These are phyloP conservation scores for Phocides pigmalion DNA, from an alignment of 1,140 invertebrate genomes.

Conservation along the genomic window DNA sequence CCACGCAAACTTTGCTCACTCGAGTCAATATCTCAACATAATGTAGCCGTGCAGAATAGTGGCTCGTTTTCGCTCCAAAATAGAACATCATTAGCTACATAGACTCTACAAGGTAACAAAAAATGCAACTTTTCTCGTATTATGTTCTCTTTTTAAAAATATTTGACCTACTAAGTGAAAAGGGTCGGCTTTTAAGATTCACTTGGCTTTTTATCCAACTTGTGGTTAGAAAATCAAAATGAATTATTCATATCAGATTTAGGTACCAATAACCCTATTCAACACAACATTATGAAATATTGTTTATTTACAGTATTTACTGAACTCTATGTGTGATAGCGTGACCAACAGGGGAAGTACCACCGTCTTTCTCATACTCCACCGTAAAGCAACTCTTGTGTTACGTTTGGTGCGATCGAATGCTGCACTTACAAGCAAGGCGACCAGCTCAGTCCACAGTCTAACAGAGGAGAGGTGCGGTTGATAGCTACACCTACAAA, in stretches of 20 bases:
- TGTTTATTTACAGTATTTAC: too few relatives aligned
- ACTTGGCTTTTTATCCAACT: conserved; percentile 13
- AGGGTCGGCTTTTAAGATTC: conserved; percentile 14
- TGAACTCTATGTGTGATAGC: too few relatives aligned
- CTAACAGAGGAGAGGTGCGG: too few relatives aligned
- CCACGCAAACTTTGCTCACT: too few relatives aligned
- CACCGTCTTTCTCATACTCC: too few relatives aligned
- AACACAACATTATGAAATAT: background rate
- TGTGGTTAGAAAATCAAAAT: conserved; percentile 2
- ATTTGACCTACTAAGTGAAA: conserved; percentile 23
- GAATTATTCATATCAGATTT: background rate
- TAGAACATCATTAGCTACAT: conserved; percentile 27
- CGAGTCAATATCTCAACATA: background rate
- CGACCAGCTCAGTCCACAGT: too few relatives aligned
- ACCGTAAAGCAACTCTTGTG: too few relatives aligned
- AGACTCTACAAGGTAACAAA: conserved; percentile 18
- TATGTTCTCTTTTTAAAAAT: conserved; percentile 24
- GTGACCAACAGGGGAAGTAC: too few relatives aligned
- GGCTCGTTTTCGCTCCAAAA: conserved; percentile 14
- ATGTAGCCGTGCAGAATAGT: background rate
- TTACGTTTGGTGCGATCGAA: too few relatives aligned
- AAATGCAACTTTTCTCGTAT: conserved; percentile 25
- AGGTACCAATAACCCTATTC: background rate
- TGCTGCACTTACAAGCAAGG: too few relatives aligned
- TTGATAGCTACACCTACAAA: too few relatives aligned